Base-by-base conservation (phyloP, 2,797 vertebrate genomes). In the Danionella dracula region DNA sequence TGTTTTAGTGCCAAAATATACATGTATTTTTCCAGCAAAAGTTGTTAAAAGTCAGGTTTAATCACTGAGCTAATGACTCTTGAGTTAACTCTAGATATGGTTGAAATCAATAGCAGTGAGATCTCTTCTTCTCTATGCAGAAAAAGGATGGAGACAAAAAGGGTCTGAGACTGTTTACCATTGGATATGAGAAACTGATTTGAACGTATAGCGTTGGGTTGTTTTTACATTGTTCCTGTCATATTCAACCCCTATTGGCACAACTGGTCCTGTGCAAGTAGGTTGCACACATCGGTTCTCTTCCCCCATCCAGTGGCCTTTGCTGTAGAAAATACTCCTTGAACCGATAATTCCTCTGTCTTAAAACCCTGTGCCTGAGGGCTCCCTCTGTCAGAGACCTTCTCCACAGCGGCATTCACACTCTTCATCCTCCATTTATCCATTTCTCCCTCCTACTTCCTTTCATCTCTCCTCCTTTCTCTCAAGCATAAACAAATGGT, bases 401-500 rank as follows among this genome's bases (percentile, higher is more conserved):
- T 59, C 53, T 70, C 46, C 70, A 68, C 50, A 55, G 59, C 68
- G 56, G 49, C 55, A 55, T 63, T 68, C 53, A 37, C 66, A 69
- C 49, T 40, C 16, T 40, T 56, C 55, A 38, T 49, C 32, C 67
- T 54, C n/a, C n/a, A 61, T 40, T 45, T 59, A 9, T 59, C 49
- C 12, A 40, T 55, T 37, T 13, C 57, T 57, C 16, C 15, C 46
- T 41, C 46, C 64, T 19, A 61, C 62, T 70, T 61, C 77, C 63
- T 74, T 73, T 75, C 68, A 56, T 80, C 67, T 68, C 32, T 42
- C 63, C 79, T 68, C 59, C 80, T 86, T 86, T 77, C 81, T 83
- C 82, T 84, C 41, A 73, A 69, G 72, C 71, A 68, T 85, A 82
- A 81, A 86, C 73, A 81, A 78, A 85, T 78, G 73, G 83, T 78